A percentile compares a stretch with the other conserved stretches of the same genome.
phyloP scores from a whole-genome alignment of 2,888 invertebrate genomes.

The Chrysolina oricalcia region DNA sequence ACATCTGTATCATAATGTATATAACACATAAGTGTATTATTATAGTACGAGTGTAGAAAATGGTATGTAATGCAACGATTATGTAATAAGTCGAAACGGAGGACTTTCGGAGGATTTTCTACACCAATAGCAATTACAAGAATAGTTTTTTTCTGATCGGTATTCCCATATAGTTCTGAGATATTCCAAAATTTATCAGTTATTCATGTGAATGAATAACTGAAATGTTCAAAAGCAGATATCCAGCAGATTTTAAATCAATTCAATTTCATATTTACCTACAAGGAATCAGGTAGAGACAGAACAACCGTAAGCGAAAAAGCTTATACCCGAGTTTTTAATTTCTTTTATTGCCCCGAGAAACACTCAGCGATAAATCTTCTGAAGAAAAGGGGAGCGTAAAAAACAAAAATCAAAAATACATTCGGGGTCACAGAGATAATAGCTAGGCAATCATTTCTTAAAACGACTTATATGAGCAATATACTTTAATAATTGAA shows the following conservation, averaged over 20 bases:
- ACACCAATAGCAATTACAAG: too few species aligned
- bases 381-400: constrained; percentile 60
- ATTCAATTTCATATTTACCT: background rate
- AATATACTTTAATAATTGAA: constrained; percentile 73
- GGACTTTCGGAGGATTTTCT: too few species aligned
- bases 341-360: constrained; percentile 42
- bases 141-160: too few species aligned
- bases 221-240: background rate
- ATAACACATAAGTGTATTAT: too few species aligned
- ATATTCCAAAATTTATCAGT: too few species aligned
- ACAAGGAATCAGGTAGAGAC: constrained; percentile 10
- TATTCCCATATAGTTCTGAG: too few species aligned
- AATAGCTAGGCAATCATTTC: constrained; percentile 68
- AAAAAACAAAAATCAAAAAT: constrained; percentile 69
- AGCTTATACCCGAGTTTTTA: constrained; percentile 30
- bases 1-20: too few species aligned
- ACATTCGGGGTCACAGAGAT: constrained; percentile 64
- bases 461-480: constrained; percentile 72
- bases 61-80: too few species aligned
- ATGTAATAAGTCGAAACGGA: too few species aligned
- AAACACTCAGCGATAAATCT: constrained; percentile 59
- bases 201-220: background rate
- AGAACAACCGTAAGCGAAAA: constrained; percentile 5
- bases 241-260: background rate
- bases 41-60: too few species aligned